Base-by-base conservation (phyloP, 2,888 invertebrate species). In the Amphipyra tragopoginis region DNA sequence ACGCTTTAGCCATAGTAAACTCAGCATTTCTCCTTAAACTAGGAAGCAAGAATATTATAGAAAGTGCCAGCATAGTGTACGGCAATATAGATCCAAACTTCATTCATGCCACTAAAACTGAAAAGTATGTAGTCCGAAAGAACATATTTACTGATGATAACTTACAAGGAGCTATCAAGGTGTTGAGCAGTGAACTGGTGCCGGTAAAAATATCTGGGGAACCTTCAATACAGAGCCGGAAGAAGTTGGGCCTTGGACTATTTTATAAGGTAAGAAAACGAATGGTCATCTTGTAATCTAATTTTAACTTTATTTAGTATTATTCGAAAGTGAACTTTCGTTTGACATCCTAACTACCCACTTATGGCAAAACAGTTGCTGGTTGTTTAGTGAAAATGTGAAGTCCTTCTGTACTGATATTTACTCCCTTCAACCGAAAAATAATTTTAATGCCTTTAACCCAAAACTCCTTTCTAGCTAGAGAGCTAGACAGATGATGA, bases 1-100 rank as follows among this genome's bases (percentile, higher is more conserved):
- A 97, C 82, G 96, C 97, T 0, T 95, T 97, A 79, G 97, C 97
- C 0, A 96, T 97, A 61, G 96, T 98, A 0, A 97, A 97, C 81
- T 97, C 97, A 2, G 97, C 96, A 0, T 97, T 97, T 77, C 90
- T 96, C 0, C 81, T 97, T n/a, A 94, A 96, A 82, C 66, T 96
- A 5, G 85, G 95, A 49, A 77, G 83, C 60, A 69, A 89, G 57
- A 79, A 81, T 1, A 59, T 71, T 1, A 81, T 89, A 50, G 81
- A 82, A 63, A 77, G 68, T 1, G 96, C 96, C 0, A 92, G 90
- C 8, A 95, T 97, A 36, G 96, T 97, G 1, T 97, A 95, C 72
- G 97, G 97, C 0, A 96, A 96, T 39, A 97, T 97, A 29, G 93
- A 94, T 58, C 88, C 95, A 0, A 74, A 88, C 66, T 95, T 95